Conservation (phyloP, 92 coral and sea anemone genomes). For the Porites lobata region DNA sequence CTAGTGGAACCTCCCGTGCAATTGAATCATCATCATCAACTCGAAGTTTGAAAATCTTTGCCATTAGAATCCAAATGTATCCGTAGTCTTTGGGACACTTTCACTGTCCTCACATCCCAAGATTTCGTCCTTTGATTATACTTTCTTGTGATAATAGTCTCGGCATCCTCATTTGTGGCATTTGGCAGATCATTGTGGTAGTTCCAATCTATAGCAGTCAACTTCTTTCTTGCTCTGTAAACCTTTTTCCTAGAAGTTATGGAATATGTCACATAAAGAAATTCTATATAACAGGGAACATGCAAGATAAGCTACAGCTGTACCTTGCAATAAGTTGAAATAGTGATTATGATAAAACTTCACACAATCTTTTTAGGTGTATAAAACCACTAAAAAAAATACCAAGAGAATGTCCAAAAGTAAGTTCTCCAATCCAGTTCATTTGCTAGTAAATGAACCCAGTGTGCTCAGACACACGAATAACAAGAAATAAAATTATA, state of each 20-base stretch:
- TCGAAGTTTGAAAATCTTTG: too few relatives aligned
- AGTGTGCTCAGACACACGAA: too few relatives aligned
- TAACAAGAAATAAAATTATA: too few relatives aligned
- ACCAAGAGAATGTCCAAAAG: background rate
- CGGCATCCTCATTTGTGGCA: slow-evolving; percentile 31
- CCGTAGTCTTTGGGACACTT: too few relatives aligned
- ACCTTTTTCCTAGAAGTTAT: slow-evolving; percentile 41
- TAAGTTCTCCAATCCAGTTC: background rate
- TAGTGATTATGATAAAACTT: background rate
- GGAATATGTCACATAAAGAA: background rate
- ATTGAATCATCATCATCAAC: too few relatives aligned
- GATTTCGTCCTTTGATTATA: slow-evolving; percentile 61
- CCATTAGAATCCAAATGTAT: too few relatives aligned
- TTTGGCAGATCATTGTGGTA: too few relatives aligned
- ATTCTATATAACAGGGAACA: background rate
- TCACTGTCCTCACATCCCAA: too few relatives aligned
- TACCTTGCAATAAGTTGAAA: background rate
- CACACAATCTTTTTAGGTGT: background rate
- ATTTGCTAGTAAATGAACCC: background rate
- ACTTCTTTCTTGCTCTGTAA: slow-evolving; percentile 60
- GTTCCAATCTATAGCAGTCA: slow-evolving; percentile 65
- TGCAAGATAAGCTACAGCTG: background rate
- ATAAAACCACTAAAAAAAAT: too few relatives aligned
- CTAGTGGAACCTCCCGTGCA: too few relatives aligned
- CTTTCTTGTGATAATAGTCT: slow-evolving; percentile 43